These are phyloP conservation scores for Nyctibius bracteatus DNA, from an alignment of 2,113 vertebrate genomes.

Conservation along the genomic window DNA sequence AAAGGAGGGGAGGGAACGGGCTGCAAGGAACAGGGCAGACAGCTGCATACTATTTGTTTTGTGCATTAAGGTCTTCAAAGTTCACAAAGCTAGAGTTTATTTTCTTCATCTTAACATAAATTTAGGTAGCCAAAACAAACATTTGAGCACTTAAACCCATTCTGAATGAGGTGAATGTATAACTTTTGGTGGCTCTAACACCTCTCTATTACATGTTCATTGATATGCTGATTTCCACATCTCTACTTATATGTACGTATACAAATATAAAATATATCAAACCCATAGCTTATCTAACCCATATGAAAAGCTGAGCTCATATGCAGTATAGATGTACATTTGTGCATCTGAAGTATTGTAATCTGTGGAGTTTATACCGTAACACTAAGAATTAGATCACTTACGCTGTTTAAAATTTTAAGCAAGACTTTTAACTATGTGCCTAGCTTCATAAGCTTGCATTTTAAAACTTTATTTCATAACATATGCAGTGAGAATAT, in stretches of 20 bases:
- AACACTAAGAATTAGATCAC: neutral
- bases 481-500: neutral
- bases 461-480: neutral
- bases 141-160: neutral
- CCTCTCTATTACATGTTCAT: neutral
- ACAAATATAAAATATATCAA: neutral
- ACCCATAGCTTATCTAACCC: neutral
- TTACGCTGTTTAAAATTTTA: neutral
- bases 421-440: neutral
- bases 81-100: neutral
- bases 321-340: neutral
- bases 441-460: neutral
- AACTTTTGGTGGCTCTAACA: neutral
- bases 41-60: neutral
- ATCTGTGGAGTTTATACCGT: neutral
- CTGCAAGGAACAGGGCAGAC: neutral
- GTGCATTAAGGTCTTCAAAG: neutral
- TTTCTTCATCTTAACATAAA: slow-evolving; percentile 1
- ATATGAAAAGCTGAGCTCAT: neutral
- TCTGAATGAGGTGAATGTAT: neutral
- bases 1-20: neutral
- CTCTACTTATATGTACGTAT: rapidly evolving
- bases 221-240: neutral
- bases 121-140: neutral
- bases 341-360: neutral